Percentiles rank a stretch among this genome's conserved stretches.
These are phyloP conservation scores for Oreotrochilus melanogaster DNA, from an alignment of 2,113 vertebrate species.

Conservation along the genomic window DNA sequence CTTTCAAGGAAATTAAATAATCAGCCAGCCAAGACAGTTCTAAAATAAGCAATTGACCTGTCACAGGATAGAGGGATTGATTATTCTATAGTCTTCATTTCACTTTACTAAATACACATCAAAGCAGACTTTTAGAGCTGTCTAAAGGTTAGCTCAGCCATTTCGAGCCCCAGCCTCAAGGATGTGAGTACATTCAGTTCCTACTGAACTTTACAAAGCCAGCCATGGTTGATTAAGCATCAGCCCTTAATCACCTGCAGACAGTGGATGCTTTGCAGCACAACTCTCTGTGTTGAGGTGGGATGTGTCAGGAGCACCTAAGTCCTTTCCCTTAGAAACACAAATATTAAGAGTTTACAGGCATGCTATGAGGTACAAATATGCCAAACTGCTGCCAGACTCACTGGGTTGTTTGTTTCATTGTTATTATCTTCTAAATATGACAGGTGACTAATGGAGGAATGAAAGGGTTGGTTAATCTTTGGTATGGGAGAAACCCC, in stretches of 20 bases:
- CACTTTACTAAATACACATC: conserved; percentile 32
- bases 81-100: conserved; percentile 43
- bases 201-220: not conserved
- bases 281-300: not conserved
- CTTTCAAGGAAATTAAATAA: conserved; percentile 73
- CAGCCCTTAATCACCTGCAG: not conserved
- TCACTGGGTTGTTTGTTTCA: not conserved
- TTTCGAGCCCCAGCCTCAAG: not conserved
- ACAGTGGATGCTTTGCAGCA: not conserved
- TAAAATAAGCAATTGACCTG: conserved; percentile 54
- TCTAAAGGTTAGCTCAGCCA: conserved; percentile 13
- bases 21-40: conserved; percentile 46
- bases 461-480: not conserved
- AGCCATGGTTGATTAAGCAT: not conserved
- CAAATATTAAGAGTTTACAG: not conserved
- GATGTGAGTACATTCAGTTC: not conserved
- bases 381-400: not conserved
- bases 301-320: not conserved
- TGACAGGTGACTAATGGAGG: not conserved
- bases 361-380: not conserved
- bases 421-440: not conserved
- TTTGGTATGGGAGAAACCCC: not conserved
- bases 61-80: conserved; percentile 33
- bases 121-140: not conserved
- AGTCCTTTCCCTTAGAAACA: not conserved